Evolutionary conservation across 2,797 vertebrate species (phyloP), one percentile per base, ranked within the genome.

Genomic region (Mus caroli): DNA sequence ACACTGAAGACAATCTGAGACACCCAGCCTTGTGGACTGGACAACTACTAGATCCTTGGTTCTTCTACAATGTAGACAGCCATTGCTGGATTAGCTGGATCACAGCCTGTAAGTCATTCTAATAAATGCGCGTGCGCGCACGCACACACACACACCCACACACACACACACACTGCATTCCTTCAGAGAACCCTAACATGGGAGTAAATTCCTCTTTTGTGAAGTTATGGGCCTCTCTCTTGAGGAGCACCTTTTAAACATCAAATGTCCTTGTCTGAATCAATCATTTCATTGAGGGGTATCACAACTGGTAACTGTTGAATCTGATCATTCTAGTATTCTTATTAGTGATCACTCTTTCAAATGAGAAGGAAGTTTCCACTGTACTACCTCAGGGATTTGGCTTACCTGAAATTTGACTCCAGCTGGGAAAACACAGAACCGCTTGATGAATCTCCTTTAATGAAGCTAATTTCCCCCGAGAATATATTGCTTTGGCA

Each of bases 231-330:
- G 86, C 71, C 15, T 20, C 8, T 20, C 8, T 77, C 31, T 58
- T 92, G 50, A 52, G 15, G n/a, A 88, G n/a, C 28, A 62, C 11
- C 67, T n/a, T 73, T 31, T 84, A 95, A 58, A 34, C 77, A 78
- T 77, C 34, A 76, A 54, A 46, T 20, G 88, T 77, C 76, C 24
- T 87, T 90, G 14, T 31, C 17, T 76, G 75, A 67, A 90, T 94
- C 37, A 76, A 52, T 90, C 56, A 94, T 90, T 92, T 92, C n/a
- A 93, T 71, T 58, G 6, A 71, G 26, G 26, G 14, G 43, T 76
- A 54, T 69, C 67, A 82, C 8, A 79, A 88, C 37, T 83, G 40
- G 52, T 46, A 85, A 78, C 56, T 71, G 73, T 92, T 84, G 28
- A 83, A 83, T 73, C 37, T 60, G 56, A 24, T 83, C 9, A 28